Percentiles rank a stretch among this genome's conserved stretches.
These are phyloP conservation scores for Vespertilio murinus DNA, from an alignment of 2,797 vertebrate species.

Conservation along the genomic window DNA sequence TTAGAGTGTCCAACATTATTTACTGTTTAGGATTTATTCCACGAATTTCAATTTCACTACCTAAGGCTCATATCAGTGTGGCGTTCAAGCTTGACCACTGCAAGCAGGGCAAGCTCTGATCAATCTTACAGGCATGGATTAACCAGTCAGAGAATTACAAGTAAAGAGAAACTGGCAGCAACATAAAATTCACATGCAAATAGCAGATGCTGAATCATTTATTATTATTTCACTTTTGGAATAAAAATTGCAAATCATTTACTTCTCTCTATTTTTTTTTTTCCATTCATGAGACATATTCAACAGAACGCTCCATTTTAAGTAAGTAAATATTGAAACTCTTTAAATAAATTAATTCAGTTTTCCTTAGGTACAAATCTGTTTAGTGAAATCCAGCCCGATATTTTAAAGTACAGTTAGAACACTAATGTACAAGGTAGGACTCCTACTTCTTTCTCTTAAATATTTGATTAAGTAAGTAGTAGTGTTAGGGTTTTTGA, in stretches of 20 bases:
- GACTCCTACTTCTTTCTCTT: neutral
- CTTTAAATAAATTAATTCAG: neutral
- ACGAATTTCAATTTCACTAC: neutral
- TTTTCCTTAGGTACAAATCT: neutral
- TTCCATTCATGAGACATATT: conserved; percentile 3
- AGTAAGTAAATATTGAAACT: neutral
- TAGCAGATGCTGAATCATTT: neutral
- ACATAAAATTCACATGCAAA: neutral
- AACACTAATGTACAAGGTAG: neutral
- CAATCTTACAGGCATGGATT: neutral
- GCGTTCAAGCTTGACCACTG: neutral
- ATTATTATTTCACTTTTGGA: neutral
- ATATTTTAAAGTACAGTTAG: conserved; percentile 14
- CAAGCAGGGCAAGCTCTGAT: neutral
- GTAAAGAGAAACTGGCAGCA: neutral
- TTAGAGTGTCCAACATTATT: neutral
- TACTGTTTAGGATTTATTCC: neutral
- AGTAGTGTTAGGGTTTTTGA: neutral
- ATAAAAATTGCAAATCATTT: neutral
- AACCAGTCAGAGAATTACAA: neutral
- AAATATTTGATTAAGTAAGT: neutral
- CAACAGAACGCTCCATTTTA: neutral
- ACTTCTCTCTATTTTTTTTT: neutral
- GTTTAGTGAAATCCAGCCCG: neutral
- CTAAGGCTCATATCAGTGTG: neutral